Evolutionary conservation across 2,888 invertebrate species (phyloP).

Genomic region (Axea sp.): DNA sequence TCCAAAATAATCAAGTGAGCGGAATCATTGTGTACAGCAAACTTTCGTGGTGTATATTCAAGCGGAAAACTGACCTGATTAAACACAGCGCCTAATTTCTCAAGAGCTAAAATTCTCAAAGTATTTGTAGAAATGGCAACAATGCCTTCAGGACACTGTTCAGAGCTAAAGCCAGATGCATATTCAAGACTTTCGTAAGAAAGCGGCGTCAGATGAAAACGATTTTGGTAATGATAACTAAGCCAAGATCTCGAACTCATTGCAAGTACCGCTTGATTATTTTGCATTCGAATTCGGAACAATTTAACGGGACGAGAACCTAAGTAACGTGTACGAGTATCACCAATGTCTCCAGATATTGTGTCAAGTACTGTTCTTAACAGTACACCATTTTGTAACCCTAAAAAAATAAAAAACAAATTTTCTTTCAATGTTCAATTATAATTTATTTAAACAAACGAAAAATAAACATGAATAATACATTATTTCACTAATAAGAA

Average conservation of each 20-base stretch:
- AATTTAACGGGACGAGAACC: conserved; percentile 97
- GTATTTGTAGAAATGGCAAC: conserved; percentile 99
- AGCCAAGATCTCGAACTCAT: conserved; percentile 99
- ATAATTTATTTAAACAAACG: too few relatives aligned
- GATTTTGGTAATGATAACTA: conserved; percentile 98
- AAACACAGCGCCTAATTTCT: conserved; percentile 98
- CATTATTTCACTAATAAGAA: too few relatives aligned
- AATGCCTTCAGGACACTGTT: conserved; percentile 99
- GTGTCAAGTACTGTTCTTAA: conserved; percentile 96
- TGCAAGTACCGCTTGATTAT: conserved; percentile 96
- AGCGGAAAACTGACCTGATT: conserved; percentile 96
- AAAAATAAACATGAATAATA: too few relatives aligned
- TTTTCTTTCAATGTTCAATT: too few relatives aligned
- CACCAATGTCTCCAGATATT: conserved; percentile 97
- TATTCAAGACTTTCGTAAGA: conserved; percentile 98
- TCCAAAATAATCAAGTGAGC: conserved; percentile 95
- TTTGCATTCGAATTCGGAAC: conserved; percentile 97
- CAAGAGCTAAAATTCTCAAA: conserved; percentile 96
- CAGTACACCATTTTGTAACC: conserved; percentile 97
- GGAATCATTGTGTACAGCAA: conserved; percentile 94
- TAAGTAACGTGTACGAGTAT: conserved; percentile 97
- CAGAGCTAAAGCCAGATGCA: conserved; percentile 97
- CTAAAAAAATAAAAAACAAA: conserved; percentile 61
- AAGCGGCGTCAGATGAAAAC: conserved; percentile 95
- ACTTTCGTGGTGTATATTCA: conserved; percentile 97